A percentile compares a stretch with the other conserved stretches of the same genome.
These are phyloP conservation scores for Patagioenas fasciata DNA, from an alignment of 2,113 vertebrate genomes.

Conservation along the genomic window DNA sequence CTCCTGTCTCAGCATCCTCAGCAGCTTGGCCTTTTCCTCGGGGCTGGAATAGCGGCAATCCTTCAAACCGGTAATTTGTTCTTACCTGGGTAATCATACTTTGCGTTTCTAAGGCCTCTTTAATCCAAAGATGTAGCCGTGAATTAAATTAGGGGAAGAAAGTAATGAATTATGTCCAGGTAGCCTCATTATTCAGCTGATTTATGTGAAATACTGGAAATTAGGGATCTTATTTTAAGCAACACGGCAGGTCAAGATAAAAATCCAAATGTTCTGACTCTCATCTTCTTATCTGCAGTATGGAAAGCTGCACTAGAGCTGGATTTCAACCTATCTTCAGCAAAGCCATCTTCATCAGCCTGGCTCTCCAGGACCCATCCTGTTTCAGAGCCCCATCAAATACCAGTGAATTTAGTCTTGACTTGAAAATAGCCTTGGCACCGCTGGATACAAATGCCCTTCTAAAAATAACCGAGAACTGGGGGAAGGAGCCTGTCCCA, in stretches of 20 bases:
- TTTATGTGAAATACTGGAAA: background rate
- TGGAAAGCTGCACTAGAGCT: background rate
- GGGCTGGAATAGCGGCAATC: background rate
- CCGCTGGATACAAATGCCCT: background rate
- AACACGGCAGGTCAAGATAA: background rate
- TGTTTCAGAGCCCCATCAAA: background rate
- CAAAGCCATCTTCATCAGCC: background rate
- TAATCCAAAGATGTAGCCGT: background rate
- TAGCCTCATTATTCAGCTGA: background rate
- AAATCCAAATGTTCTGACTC: background rate
- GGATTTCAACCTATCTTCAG: background rate
- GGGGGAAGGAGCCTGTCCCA: background rate
- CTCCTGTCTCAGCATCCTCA: background rate
- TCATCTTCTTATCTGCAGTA: background rate
- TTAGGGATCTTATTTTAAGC: background rate
- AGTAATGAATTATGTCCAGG: background rate
- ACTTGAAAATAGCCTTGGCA: conserved; percentile 24
- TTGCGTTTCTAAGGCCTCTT: background rate
- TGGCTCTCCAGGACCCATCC: background rate
- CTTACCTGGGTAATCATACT: background rate
- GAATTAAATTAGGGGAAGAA: background rate
- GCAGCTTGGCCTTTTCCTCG: background rate
- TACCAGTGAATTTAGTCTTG: background rate
- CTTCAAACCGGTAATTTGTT: background rate
- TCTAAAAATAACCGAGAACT: conserved; percentile 10